Evolutionary conservation across 1,140 invertebrate species (phyloP), one percentile per base, ranked within the genome.

Genomic region (Plectus sambesii): DNA sequence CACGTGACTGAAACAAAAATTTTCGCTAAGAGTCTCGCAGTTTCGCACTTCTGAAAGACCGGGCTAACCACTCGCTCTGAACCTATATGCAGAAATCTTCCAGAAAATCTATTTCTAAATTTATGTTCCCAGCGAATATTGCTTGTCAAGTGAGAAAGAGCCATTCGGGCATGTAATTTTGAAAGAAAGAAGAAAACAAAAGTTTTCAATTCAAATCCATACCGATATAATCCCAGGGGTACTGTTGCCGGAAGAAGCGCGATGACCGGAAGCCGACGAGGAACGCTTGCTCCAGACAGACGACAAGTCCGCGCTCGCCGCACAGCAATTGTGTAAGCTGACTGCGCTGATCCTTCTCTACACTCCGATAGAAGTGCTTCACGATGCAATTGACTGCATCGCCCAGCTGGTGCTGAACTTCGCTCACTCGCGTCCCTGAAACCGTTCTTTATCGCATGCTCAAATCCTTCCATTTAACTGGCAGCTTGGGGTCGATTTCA

Each of bases 161-260:
- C 19, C n/a, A n/a, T n/a, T n/a, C n/a, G n/a, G n/a, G 19, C 55
- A 45, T 24, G 50, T 36, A 43, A 27, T 20, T 5, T 51, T 5
- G 44, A 42, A 51, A 45, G 12, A 27, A 15, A 37, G 20, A 27
- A 46, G 33, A 44, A 40, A 40, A 73, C 75, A n/a, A n/a, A n/a
- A n/a, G n/a, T n/a, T n/a, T n/a, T n/a, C n/a, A n/a, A n/a, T n/a
- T n/a, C n/a, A n/a, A n/a, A n/a, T n/a, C n/a, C n/a, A 77, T 73
- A 92, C 89, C 81, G 66, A 98, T 81, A 74, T 87, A 97, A 72
- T 97, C 92, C 93, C 93, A 98, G 27, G 96, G 81, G 66, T 90
- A 94, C 44, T 93, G 80, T 73, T 94, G 92, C 56, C 84, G 81
- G 71, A 97, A 96, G 53, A 97, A 78, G 38, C 89, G 76, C 22